phyloP scores from a whole-genome alignment of 2,113 vertebrate genomes.

The Dicentrarchus labrax region DNA sequence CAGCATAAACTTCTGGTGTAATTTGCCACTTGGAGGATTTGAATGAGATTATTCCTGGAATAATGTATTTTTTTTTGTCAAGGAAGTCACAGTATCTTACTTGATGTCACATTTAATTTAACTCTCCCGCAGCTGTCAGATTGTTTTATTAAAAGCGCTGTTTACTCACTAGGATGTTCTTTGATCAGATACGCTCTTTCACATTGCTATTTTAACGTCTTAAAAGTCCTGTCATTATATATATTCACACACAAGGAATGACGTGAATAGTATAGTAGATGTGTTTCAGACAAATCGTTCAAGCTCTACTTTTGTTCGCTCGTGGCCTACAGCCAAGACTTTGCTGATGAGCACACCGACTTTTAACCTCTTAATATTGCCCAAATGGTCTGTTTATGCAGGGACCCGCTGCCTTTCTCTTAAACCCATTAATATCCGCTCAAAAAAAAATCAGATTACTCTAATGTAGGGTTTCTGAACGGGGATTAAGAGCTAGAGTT shows the following conservation, averaged over 20 bases:
- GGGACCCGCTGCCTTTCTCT: conserved; percentile 10
- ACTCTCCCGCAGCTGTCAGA: conserved; percentile 48
- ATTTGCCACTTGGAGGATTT: conserved; percentile 37
- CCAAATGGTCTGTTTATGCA: conserved; percentile 32
- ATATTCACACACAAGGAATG: not conserved
- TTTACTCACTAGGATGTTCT: conserved; percentile 57
- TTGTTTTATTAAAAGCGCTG: conserved; percentile 51
- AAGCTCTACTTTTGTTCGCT: conserved; percentile 1
- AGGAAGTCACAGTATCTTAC: conserved; percentile 50
- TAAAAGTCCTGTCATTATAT: conserved; percentile 17
- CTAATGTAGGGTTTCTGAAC: conserved; percentile 53
- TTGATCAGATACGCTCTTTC: conserved; percentile 55
- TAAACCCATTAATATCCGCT: conserved; percentile 52
- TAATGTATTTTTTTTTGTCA: conserved; percentile 38
- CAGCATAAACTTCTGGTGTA: conserved; percentile 27
- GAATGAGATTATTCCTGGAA: conserved; percentile 52
- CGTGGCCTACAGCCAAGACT: conserved; percentile 21
- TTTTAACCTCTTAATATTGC: conserved; percentile 41
- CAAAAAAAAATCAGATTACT: conserved; percentile 60
- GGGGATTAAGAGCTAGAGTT: conserved; percentile 53
- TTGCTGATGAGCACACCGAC: conserved; percentile 23
- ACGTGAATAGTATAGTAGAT: not conserved
- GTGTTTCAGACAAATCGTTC: not conserved
- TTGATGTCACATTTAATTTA: conserved; percentile 65
- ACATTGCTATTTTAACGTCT: conserved; percentile 24